Percentiles rank a stretch among this genome's conserved stretches.
Conservation (phyloP, 2,888 invertebrate species). For the Sinhomidia bicolor region DNA sequence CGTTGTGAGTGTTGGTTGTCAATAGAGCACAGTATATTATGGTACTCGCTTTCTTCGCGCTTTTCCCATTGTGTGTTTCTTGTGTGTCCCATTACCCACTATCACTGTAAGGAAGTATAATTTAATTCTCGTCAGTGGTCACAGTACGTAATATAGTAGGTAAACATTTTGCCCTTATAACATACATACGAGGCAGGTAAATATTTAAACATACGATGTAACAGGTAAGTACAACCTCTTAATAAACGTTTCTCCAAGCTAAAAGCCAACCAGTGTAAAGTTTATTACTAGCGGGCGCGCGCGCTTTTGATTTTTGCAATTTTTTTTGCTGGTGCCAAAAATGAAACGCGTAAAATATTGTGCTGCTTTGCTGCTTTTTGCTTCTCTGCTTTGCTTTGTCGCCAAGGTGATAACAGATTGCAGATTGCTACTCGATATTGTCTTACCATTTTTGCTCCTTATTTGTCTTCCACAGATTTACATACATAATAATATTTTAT, state of each 20-base stretch:
- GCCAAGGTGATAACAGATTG: too few species aligned
- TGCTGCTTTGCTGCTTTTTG: too few species aligned
- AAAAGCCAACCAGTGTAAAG: too few species aligned
- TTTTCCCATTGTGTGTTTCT: not conserved
- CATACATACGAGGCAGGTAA: not conserved
- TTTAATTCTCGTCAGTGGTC: not conserved
- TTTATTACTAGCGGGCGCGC: not conserved
- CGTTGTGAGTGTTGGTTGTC: not conserved
- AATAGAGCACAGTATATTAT: not conserved
- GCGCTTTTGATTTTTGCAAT: not conserved
- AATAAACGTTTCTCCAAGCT: too few species aligned
- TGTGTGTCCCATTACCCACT: slow-evolving; percentile 71
- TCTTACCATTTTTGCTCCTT: not conserved
- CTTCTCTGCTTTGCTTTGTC: too few species aligned
- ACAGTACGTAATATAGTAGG: not conserved
- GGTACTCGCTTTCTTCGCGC: slow-evolving; percentile 31
- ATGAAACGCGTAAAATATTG: too few species aligned
- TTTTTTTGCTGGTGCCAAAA: not conserved
- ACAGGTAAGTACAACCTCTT: not conserved
- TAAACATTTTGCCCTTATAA: not conserved
- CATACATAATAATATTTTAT: not conserved
- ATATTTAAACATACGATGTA: not conserved
- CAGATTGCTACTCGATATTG: too few species aligned
- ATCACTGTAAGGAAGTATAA: slow-evolving; percentile 32
- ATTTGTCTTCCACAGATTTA: not conserved